Percentiles rank a stretch among this genome's conserved stretches.
Conservation (phyloP, 2,797 vertebrate genomes). For the Galago senegalensis region DNA sequence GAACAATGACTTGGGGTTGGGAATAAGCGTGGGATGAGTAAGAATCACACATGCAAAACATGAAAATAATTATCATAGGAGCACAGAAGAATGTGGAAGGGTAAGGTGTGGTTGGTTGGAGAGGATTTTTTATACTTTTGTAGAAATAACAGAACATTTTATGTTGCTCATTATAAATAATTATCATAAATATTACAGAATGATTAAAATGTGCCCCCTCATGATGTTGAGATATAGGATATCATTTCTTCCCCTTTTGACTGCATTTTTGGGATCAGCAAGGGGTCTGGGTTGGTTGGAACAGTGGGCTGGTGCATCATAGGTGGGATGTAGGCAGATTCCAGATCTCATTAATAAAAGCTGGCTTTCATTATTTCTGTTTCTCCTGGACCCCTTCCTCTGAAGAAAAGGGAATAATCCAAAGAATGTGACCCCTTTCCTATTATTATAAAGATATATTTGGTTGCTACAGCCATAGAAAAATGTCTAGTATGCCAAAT, state of each 20-base stretch:
- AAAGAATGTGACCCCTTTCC: neutral
- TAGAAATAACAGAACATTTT: neutral
- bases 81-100: neutral
- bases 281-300: neutral
- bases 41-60: neutral
- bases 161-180: neutral
- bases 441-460: neutral
- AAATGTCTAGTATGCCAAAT: slow-evolving; percentile 7
- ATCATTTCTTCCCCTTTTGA: neutral
- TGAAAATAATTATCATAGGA: neutral
- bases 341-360: neutral
- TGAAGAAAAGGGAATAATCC: neutral
- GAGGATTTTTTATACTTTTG: neutral
- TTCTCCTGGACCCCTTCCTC: neutral
- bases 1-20: neutral
- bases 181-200: neutral
- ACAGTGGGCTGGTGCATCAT: neutral
- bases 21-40: neutral
- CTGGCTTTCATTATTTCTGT: neutral
- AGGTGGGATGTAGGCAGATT: neutral
- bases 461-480: neutral
- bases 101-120: neutral
- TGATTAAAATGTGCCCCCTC: neutral
- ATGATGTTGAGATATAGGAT: neutral
- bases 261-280: neutral